Evolutionary conservation across 2,113 vertebrate genomes (phyloP).

Genomic region (Thinocorus orbignyianus): DNA sequence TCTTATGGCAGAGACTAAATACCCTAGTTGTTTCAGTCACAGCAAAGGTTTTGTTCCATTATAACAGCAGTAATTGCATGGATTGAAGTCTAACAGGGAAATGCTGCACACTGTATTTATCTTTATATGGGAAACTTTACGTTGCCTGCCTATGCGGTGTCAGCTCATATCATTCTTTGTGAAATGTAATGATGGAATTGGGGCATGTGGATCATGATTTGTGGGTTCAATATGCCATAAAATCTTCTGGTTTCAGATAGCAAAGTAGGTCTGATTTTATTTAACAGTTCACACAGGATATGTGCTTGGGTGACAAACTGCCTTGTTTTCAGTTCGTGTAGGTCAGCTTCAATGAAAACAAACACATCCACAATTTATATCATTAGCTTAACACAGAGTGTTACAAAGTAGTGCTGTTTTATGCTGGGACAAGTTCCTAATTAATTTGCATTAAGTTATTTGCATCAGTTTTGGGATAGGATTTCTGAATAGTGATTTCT

Average conservation of each 20-base stretch:
- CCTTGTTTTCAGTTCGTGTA: background rate
- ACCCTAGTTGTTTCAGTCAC: background rate
- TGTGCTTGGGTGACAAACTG: background rate
- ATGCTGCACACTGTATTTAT: slow-evolving; percentile 23
- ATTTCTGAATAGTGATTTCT: background rate
- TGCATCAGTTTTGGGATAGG: background rate
- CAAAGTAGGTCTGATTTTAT: slow-evolving; percentile 13
- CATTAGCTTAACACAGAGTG: background rate
- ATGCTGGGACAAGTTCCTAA: background rate
- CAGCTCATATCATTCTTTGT: slow-evolving; percentile 9
- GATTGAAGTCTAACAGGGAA: slow-evolving; percentile 37
- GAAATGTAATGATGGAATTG: slow-evolving; percentile 8
- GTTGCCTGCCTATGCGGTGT: background rate
- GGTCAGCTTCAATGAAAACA: background rate
- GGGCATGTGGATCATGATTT: slow-evolving; percentile 38
- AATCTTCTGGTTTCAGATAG: background rate
- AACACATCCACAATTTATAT: background rate
- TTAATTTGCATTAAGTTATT: background rate
- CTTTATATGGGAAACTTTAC: slow-evolving; percentile 49
- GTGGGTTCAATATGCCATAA: slow-evolving; percentile 20
- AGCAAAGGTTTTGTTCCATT: slow-evolving; percentile 14
- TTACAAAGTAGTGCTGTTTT: background rate
- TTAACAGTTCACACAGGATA: background rate
- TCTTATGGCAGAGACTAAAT: background rate
- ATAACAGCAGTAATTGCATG: slow-evolving; percentile 32